Evolutionary conservation across 2,113 vertebrate genomes (phyloP).

Genomic region (Cyphomyrus plagiostoma): DNA sequence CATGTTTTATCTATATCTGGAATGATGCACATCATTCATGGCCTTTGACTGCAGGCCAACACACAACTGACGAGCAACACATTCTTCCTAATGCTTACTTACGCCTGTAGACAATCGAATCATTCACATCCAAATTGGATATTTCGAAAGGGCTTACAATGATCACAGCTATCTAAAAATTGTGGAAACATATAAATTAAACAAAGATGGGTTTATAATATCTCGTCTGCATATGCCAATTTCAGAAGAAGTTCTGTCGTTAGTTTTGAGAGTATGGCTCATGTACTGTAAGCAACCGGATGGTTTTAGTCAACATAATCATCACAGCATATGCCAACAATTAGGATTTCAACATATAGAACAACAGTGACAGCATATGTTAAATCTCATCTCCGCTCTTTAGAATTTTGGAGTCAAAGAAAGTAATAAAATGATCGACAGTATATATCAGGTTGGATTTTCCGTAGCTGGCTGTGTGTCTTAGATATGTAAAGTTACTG

Average conservation of each 20-base stretch:
- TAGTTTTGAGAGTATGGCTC: not conserved
- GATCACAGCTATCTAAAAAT: not conserved
- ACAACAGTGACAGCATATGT: not conserved
- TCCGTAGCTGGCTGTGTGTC: not conserved
- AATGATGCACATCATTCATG: not conserved
- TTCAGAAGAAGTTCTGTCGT: not conserved
- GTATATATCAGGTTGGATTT: not conserved
- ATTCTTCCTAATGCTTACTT: not conserved
- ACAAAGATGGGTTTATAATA: not conserved
- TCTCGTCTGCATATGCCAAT: not conserved
- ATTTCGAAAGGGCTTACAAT: not conserved
- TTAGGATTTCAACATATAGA: constrained; percentile 2
- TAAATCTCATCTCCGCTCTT: not conserved
- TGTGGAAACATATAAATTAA: not conserved
- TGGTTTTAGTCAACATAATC: not conserved
- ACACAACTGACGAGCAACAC: not conserved
- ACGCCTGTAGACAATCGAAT: not conserved
- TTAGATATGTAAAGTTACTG: not conserved
- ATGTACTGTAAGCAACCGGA: not conserved
- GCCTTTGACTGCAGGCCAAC: not conserved
- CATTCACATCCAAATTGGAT: not conserved
- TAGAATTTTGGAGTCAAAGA: not conserved
- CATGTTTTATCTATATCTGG: not conserved
- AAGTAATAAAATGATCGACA: not conserved
- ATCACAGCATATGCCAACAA: not conserved